Evolutionary conservation across 2,113 vertebrate genomes (phyloP).

Genomic region (Trichechus manatus): DNA sequence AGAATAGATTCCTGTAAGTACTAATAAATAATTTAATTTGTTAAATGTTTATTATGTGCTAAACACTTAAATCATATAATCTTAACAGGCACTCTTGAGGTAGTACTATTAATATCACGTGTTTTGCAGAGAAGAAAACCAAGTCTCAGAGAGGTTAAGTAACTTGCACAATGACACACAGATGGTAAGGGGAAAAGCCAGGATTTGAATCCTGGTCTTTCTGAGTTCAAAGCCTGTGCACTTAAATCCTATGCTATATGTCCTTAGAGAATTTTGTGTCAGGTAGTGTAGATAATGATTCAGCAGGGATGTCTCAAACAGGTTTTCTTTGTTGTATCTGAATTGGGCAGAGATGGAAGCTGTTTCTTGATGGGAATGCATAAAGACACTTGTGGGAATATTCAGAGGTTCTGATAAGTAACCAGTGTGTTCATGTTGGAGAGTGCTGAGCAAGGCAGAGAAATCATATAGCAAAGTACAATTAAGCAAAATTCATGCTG

Average conservation of each 20-base stretch:
- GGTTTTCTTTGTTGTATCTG: conserved; percentile 1
- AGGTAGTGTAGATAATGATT: neutral
- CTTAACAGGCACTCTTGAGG: neutral
- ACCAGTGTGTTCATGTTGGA: neutral
- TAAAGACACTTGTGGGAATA: conserved; percentile 8
- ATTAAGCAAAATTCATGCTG: neutral
- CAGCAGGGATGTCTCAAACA: neutral
- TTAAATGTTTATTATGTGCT: neutral
- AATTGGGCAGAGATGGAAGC: neutral
- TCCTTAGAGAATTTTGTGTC: neutral
- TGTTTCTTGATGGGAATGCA: neutral
- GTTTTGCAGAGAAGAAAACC: neutral
- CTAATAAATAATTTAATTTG: neutral
- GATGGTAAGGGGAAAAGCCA: neutral
- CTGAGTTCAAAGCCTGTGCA: neutral
- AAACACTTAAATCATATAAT: conserved; percentile 10
- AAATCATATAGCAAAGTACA: neutral
- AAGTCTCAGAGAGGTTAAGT: neutral
- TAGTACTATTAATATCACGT: neutral
- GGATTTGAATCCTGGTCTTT: neutral
- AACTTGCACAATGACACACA: neutral
- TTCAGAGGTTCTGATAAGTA: neutral
- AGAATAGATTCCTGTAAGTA: neutral
- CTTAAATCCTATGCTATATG: neutral
- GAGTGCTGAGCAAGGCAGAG: neutral